Evolutionary conservation across 2,888 invertebrate genomes (phyloP).

Genomic region (Acanthosepion lycidas): DNA sequence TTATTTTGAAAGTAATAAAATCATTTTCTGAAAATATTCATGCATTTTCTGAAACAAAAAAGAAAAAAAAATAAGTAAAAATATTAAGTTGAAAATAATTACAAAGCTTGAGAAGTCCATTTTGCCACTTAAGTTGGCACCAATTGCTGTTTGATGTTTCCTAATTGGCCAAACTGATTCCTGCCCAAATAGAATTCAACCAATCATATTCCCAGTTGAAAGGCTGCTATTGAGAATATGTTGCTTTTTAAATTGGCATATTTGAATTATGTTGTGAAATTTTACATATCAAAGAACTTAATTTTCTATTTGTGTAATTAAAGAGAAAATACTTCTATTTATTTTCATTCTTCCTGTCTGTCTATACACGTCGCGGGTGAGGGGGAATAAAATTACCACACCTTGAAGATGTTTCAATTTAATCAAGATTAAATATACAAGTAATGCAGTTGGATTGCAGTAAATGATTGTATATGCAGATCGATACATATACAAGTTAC

Average conservation of each 20-base stretch:
- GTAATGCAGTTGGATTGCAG: too few relatives aligned
- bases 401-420: too few relatives aligned
- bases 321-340: too few relatives aligned
- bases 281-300: too few relatives aligned
- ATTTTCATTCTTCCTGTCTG: too few relatives aligned
- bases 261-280: background rate
- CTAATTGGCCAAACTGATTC: background rate
- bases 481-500: too few relatives aligned
- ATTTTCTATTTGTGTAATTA: too few relatives aligned
- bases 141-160: slow-evolving; percentile 33
- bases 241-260: background rate
- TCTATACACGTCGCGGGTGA: too few relatives aligned
- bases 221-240: background rate
- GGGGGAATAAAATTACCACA: too few relatives aligned
- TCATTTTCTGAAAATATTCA: background rate
- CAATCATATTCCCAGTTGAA: background rate
- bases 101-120: background rate
- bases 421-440: too few relatives aligned
- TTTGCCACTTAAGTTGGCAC: background rate
- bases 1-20: background rate
- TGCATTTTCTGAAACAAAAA: background rate
- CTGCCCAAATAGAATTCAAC: background rate
- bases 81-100: background rate
- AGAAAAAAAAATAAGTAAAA: background rate
- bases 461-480: too few relatives aligned